A percentile compares a stretch with the other conserved stretches of the same genome.
phyloP scores from a whole-genome alignment of 2,888 invertebrate species.

The Tigriopus californicus region DNA sequence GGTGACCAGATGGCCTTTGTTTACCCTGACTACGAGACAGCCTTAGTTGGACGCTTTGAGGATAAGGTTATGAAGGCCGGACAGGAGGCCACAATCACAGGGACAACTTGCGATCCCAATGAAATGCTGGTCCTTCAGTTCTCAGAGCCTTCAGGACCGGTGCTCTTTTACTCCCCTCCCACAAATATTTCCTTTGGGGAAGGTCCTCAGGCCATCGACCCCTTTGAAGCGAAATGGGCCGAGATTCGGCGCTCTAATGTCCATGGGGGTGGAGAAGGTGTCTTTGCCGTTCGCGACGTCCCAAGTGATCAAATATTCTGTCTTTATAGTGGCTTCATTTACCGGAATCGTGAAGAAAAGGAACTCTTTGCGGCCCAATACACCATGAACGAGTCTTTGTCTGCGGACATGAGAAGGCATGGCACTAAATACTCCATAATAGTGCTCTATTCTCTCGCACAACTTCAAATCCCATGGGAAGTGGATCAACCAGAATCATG shows the following conservation, averaged over 20 bases:
- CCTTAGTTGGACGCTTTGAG: background rate
- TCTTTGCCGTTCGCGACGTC: background rate
- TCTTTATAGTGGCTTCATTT: background rate
- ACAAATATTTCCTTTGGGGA: background rate
- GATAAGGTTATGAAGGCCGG: background rate
- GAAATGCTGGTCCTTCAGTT: background rate
- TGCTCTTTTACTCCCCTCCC: background rate
- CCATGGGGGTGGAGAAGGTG: background rate
- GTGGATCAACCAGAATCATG: background rate
- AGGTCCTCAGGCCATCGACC: background rate
- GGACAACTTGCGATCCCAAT: background rate
- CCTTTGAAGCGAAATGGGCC: background rate
- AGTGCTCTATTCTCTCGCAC: background rate
- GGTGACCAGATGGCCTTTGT: background rate
- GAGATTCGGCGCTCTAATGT: background rate
- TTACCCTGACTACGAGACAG: background rate
- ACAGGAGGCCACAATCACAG: background rate
- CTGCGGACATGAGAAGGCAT: background rate
- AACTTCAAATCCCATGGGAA: background rate
- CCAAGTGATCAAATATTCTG: background rate
- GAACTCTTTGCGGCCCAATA: background rate
- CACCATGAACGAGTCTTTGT: background rate
- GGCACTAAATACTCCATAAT: background rate
- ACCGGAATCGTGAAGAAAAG: background rate
- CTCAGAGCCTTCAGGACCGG: background rate